A percentile compares a stretch with the other conserved stretches of the same genome.
Conservation (phyloP, 2,888 invertebrate genomes). For the Pegoplata infirma region DNA sequence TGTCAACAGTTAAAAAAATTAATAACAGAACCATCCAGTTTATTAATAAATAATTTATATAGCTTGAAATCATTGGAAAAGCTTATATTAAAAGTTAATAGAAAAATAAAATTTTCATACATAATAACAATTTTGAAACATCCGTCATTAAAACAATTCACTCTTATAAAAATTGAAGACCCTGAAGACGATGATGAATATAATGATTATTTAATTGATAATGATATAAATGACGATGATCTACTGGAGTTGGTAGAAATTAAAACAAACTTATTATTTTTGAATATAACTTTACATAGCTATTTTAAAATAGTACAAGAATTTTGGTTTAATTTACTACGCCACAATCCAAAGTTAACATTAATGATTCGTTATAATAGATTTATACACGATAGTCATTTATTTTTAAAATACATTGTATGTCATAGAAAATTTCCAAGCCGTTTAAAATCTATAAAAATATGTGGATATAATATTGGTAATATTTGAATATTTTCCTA, state of each 20-base stretch:
- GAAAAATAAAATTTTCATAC: slow-evolving; percentile 47
- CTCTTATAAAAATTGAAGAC: slow-evolving; percentile 23
- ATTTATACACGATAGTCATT: slow-evolving; percentile 20
- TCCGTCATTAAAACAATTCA: slow-evolving; percentile 28
- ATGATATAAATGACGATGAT: slow-evolving; percentile 35
- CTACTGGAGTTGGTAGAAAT: slow-evolving; percentile 31
- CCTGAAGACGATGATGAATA: slow-evolving; percentile 38
- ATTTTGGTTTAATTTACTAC: slow-evolving; percentile 47
- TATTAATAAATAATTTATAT: slow-evolving; percentile 44
- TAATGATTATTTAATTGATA: slow-evolving; percentile 48
- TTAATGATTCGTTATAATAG: slow-evolving; percentile 53
- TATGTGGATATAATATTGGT: slow-evolving; percentile 53
- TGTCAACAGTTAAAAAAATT: slow-evolving; percentile 17
- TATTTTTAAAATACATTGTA: slow-evolving; percentile 38
- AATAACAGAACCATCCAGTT: slow-evolving; percentile 16
- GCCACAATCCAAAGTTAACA: slow-evolving; percentile 30
- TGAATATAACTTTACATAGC: slow-evolving; percentile 39
- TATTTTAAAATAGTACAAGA: slow-evolving; percentile 47
- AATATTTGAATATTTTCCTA: not conserved
- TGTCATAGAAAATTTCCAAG: slow-evolving; percentile 43
- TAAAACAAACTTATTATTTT: slow-evolving; percentile 29
- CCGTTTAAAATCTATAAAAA: slow-evolving; percentile 36
- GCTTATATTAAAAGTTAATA: slow-evolving; percentile 25
- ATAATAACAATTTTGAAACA: slow-evolving; percentile 45
- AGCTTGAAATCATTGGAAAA: slow-evolving; percentile 18